Evolutionary conservation across 2,888 invertebrate genomes (phyloP), one percentile per base, ranked within the genome.

Genomic region (Eupithecia insigniata): DNA sequence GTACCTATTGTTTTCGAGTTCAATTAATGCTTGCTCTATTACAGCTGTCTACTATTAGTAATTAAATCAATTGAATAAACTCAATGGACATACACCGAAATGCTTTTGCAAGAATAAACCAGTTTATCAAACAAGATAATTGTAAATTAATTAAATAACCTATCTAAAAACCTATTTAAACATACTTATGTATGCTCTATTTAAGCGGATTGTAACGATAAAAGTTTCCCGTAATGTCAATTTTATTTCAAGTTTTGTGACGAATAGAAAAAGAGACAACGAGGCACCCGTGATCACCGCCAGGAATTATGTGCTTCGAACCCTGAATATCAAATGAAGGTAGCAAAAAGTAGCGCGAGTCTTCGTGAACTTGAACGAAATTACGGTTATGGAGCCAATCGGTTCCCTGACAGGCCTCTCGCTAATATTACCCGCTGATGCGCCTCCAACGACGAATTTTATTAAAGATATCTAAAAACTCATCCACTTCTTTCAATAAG

Each of bases 281-380:
- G 88, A 89, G 88, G 83, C 83, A 82, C 81, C n/a, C 83, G 86
- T 89, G 90, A 91, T 90, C 90, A 90, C 85, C 87, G 85, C 85
- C 83, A 82, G 87, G 88, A 92, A 92, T 91, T 91, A 91, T 90
- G 88, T 86, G 86, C 83, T 85, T 80, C 90, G 88, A 86, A 89
- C 76, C 83, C 80, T 87, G 92, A 92, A 92, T 92, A 88, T 86
- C 86, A 89, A 92, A 88, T 84, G 86, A 84, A 85, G 83, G 84
- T 83, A 83, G 81, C 81, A 85, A 86, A 87, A 87, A 87, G 84
- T 83, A 85, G 81, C 83, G 83, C 75, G 83, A 83, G 82, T 83
- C 81, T 81, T 79, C 83, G 83, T 85, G 85, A 89, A 89, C 86
- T 87, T 88, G 83, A 82, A 84, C 85, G 84, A 88, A 89, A 89